Evolutionary conservation across 2,888 invertebrate species (phyloP).

Genomic region (Tetranychus piercei): DNA sequence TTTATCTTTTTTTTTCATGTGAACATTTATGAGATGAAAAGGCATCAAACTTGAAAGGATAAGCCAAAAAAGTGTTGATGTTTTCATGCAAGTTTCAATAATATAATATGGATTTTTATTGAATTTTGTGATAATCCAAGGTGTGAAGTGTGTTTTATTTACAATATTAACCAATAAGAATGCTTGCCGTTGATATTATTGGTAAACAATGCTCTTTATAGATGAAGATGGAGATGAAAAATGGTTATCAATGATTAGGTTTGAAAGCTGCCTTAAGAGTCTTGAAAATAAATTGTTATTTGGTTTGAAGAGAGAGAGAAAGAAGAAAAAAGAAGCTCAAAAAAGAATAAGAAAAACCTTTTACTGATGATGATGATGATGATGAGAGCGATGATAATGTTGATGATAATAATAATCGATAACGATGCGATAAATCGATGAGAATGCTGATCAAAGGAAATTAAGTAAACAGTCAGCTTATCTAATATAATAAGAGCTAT

Average conservation of each 20-base stretch:
- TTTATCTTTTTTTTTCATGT: no score
- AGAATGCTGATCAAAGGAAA: neutral
- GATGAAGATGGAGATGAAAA: neutral
- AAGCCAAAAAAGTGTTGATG: no score
- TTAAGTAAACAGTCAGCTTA: conserved; percentile 1
- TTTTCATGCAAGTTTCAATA: no score
- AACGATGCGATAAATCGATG: neutral
- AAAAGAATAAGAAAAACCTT: conserved; percentile 5
- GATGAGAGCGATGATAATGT: neutral
- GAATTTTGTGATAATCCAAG: neutral
- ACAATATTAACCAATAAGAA: neutral
- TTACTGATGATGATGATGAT: neutral
- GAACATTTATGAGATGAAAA: no score
- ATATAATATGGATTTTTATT: no score
- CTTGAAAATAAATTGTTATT: neutral
- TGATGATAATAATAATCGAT: neutral
- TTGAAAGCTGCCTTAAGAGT: neutral
- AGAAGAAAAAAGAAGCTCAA: neutral
- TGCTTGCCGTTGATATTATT: neutral
- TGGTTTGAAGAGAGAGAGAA: conserved; percentile 5
- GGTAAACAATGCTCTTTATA: neutral
- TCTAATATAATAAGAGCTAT: neutral
- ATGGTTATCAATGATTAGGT: neutral
- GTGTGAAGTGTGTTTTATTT: neutral
- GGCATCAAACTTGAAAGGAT: no score